Evolutionary conservation across 2,888 invertebrate species (phyloP).

Genomic region (Anagyrus pseudococci): DNA sequence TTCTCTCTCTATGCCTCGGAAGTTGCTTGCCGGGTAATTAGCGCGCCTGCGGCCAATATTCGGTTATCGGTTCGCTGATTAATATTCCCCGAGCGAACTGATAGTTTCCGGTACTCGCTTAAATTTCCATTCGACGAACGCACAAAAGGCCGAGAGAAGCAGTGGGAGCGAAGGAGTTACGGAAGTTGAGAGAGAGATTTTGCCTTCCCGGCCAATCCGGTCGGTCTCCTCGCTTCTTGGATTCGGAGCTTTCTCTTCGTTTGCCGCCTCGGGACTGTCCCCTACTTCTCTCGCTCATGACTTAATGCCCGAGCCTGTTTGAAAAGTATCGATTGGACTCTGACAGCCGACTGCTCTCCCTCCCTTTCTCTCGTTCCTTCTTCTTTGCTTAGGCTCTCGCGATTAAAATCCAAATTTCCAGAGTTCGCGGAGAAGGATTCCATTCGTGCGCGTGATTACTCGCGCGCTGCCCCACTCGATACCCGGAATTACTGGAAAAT

Average conservation of each 20-base stretch:
- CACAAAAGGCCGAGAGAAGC: neutral
- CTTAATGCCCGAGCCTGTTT: neutral
- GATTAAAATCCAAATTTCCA: constrained; percentile 1
- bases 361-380: neutral
- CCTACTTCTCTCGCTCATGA: too few species aligned
- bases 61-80: neutral
- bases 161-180: neutral
- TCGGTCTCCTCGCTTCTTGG: too few species aligned
- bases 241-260: neutral
- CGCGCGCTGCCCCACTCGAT: neutral
- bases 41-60: neutral
- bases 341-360: neutral
- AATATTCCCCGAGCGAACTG: neutral
- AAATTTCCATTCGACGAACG: neutral
- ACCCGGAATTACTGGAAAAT: too few species aligned
- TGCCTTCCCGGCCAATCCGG: too few species aligned
- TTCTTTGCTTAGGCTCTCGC: neutral
- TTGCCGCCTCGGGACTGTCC: too few species aligned
- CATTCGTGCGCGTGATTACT: too few species aligned
- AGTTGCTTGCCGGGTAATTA: neutral
- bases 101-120: too few species aligned
- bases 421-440: neutral
- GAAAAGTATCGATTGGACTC: constrained; percentile 3
- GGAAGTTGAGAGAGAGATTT: neutral
- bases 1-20: too few species aligned